A percentile compares a stretch with the other conserved stretches of the same genome.
These are phyloP conservation scores for Polyommatus icarus DNA, from an alignment of 2,888 invertebrate species.

Conservation along the genomic window DNA sequence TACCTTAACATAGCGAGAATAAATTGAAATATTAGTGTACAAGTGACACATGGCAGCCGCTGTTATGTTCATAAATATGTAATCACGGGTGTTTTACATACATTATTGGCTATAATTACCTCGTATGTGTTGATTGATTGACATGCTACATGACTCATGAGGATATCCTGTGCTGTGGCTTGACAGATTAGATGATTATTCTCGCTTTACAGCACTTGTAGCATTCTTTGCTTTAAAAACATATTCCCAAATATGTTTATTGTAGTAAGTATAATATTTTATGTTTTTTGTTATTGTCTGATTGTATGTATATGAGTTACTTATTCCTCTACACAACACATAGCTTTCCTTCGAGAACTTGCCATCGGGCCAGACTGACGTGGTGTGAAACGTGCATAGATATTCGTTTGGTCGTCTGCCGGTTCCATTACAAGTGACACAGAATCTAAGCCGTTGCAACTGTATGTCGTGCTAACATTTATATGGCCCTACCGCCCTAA, in stretches of 20 bases:
- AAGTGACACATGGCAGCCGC: neutral
- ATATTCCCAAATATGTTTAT: neutral
- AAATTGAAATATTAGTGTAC: neutral
- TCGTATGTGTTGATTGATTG: neutral
- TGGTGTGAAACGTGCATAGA: neutral
- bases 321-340: neutral
- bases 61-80: conserved; percentile 10
- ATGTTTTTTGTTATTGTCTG: neutral
- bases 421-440: neutral
- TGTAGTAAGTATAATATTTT: neutral
- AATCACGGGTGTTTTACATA: neutral
- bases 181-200: neutral
- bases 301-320: neutral
- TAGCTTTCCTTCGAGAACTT: neutral
- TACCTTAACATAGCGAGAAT: no score
- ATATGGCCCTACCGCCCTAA: neutral
- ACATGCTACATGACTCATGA: neutral
- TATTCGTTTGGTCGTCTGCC: neutral
- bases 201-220: neutral
- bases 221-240: neutral
- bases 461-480: neutral
- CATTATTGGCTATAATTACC: neutral
- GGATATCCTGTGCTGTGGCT: neutral
- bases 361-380: neutral
- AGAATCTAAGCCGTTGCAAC: neutral